Percentiles rank a stretch among this genome's conserved stretches.
Conservation (phyloP, 2,113 vertebrate species). For the Plotosus lineatus region DNA sequence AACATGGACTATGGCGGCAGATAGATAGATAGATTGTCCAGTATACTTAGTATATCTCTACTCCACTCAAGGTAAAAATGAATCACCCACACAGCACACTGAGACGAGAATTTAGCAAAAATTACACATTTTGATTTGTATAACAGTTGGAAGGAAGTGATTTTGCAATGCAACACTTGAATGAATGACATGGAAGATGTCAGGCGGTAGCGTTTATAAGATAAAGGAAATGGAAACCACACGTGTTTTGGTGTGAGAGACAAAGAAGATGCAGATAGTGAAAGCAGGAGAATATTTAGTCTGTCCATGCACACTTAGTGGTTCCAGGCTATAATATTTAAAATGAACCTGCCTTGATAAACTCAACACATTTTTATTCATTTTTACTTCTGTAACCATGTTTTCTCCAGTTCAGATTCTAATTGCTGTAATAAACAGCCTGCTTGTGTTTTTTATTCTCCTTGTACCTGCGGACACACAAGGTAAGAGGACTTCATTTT, state of each 20-base stretch:
- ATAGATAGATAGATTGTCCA: no score
- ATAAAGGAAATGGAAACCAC: constrained; percentile 35
- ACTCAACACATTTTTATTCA: neutral
- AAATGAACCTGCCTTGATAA: neutral
- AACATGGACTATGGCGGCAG: no score
- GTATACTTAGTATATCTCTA: neutral
- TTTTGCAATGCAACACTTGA: neutral
- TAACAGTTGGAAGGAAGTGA: neutral
- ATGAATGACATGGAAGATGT: neutral
- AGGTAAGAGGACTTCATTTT: constrained; percentile 9
- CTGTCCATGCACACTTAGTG: neutral
- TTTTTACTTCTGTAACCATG: neutral
- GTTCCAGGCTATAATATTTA: neutral
- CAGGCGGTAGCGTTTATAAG: neutral
- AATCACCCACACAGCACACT: neutral
- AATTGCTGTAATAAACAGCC: neutral
- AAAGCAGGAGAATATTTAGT: neutral
- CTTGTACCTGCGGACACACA: neutral
- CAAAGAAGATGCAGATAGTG: neutral
- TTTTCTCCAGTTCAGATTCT: neutral
- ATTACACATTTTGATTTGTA: neutral
- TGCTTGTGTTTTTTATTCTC: neutral
- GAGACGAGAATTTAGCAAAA: neutral
- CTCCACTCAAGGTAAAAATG: neutral
- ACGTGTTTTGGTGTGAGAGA: neutral